Evolutionary conservation across 2,888 invertebrate species (phyloP), one percentile per base, ranked within the genome.

Genomic region (Cheilosia soror): DNA sequence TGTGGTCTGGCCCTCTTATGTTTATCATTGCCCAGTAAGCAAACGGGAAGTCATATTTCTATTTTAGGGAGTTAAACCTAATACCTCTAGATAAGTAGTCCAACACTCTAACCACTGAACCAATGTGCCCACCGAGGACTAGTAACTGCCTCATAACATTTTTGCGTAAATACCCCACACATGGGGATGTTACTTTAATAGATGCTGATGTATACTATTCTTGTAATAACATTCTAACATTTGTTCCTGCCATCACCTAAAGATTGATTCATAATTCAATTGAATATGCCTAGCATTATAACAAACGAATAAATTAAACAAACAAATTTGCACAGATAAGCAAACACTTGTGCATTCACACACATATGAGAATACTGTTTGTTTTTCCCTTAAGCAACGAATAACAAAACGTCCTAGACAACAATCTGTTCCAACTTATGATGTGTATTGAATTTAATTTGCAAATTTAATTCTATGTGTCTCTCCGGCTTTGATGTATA

Each of bases 361-460:
- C 11, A 7, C 13, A 25, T 27, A 1, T 7, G 0, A 13, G 51
- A 51, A 13, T 51, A 51, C 27, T 27, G 27, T 25, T 27, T 25
- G 25, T 7, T 7, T 15, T 25, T 7, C 49, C 49, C 49, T 25
- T 25, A 49, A 25, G 49, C 49, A 49, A 49, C 25, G 49, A 47
- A 49, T 31, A 51, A 69, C 69, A 81, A 81, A 81, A 44, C 37
- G 11, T 44, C n/a, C 53, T 31, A 9, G 1, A 37, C 11, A 37
- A 42, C 55, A 75, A 62, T 75, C 27, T 47, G n/a, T 68, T 68
- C 73, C 57, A 47, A 57, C 33, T 76, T 63, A 63, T 47, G 51
- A 69, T 57, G 49, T 31, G 37, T 29, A 47, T 40, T 5, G 76
- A 76, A 63, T 69, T 71, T 15, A 76, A 81, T 81, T 76, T 76